Conservation (phyloP, 2,113 vertebrate species). For the Podarcis cretensis region DNA sequence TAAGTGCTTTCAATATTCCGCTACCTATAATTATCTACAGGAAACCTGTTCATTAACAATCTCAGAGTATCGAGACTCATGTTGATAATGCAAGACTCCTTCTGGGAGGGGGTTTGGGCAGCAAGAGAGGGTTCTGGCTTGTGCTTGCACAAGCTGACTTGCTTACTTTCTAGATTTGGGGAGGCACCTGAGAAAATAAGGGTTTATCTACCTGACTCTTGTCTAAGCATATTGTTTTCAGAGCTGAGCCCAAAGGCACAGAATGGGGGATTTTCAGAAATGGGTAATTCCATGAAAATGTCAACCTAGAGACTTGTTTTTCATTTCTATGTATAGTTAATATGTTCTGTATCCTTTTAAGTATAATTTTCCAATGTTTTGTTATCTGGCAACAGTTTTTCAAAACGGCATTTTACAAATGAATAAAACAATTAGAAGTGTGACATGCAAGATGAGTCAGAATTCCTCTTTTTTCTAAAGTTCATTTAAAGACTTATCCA, state of each 20-base stretch:
- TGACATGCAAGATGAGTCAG: no score
- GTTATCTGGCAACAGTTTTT: no score
- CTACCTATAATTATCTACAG: constrained; percentile 82
- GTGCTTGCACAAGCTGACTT: constrained; percentile 9
- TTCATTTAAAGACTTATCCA: no score
- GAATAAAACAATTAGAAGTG: no score
- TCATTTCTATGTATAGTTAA: no score
- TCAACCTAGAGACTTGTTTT: no score
- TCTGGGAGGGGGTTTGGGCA: constrained; percentile 31
- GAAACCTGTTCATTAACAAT: constrained; percentile 79
- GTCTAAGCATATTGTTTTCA: not conserved
- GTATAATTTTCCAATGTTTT: no score
- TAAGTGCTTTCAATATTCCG: constrained; percentile 82
- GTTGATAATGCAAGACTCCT: constrained; percentile 19
- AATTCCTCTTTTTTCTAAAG: no score
- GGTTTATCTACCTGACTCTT: not conserved
- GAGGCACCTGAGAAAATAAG: not conserved
- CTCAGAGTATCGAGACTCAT: constrained; percentile 59
- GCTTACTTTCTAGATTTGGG: constrained; percentile 5
- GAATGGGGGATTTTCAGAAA: not conserved
- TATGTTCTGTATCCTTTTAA: no score
- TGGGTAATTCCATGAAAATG: no score
- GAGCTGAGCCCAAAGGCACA: fast-evolving
- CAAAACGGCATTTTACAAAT: no score
- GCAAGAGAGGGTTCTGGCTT: not conserved